Conservation (phyloP, 2,113 vertebrate species). For the Atrichornis clamosus region DNA sequence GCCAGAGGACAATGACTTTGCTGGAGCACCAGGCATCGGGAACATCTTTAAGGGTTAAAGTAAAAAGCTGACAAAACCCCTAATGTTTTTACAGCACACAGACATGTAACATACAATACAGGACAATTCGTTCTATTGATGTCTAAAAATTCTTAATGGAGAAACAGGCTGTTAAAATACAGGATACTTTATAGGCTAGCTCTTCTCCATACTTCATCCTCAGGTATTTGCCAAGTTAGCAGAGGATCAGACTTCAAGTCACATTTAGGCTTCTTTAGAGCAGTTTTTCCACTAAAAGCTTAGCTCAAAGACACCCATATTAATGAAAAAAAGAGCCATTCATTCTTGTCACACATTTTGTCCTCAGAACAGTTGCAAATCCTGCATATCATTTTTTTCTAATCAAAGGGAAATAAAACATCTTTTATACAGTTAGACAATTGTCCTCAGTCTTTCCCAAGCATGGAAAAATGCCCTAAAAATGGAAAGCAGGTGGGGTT, state of each 20-base stretch:
- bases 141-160: constrained; percentile 55
- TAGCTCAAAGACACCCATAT: neutral
- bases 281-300: constrained; percentile 42
- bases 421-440: constrained; percentile 48
- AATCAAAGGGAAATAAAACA: constrained; percentile 61
- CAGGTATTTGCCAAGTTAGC: constrained; percentile 50
- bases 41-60: neutral
- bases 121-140: constrained; percentile 47
- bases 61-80: constrained; percentile 1
- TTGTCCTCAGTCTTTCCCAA: constrained; percentile 49
- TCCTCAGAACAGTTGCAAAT: constrained; percentile 61
- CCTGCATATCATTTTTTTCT: constrained; percentile 50
- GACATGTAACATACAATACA: constrained; percentile 37
- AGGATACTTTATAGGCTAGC: constrained; percentile 49
- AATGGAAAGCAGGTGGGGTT: constrained; percentile 64
- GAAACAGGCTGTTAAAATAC: constrained; percentile 68
- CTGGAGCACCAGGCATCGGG: neutral
- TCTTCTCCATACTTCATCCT: constrained; percentile 53
- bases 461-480: constrained; percentile 36
- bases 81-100: constrained; percentile 41
- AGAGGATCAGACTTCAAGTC: constrained; percentile 49
- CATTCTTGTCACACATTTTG: constrained; percentile 57
- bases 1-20: neutral
- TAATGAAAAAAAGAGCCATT: constrained; percentile 43
- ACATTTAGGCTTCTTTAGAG: constrained; percentile 16